Evolutionary conservation across 2,113 vertebrate species (phyloP).

Genomic region (Eleginops maclovinus): DNA sequence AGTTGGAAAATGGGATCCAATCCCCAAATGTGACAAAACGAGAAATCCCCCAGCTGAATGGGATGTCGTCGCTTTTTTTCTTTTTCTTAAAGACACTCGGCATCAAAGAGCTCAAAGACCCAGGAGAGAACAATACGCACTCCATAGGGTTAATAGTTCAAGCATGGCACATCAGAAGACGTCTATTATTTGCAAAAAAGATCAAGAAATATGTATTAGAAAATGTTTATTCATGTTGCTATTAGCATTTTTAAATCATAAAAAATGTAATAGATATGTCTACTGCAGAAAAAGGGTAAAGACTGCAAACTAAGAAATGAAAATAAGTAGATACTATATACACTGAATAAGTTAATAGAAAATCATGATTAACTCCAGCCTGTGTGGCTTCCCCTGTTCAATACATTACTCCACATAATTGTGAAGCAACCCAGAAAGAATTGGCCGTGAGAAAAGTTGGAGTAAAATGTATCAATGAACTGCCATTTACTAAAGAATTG

Average conservation of each 20-base stretch:
- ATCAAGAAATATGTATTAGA: background rate
- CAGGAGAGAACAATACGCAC: constrained; percentile 3
- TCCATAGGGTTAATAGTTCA: constrained; percentile 16
- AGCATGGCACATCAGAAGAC: constrained; percentile 7
- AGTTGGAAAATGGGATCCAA: constrained; percentile 55
- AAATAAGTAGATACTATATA: background rate
- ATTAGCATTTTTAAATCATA: constrained; percentile 10
- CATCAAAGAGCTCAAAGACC: constrained; percentile 32
- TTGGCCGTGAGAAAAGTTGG: background rate
- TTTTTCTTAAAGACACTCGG: background rate
- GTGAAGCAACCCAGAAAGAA: constrained; percentile 8
- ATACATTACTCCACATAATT: background rate
- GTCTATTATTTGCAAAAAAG: constrained; percentile 1
- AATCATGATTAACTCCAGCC: background rate
- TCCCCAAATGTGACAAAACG: constrained; percentile 50
- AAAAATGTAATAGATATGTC: background rate
- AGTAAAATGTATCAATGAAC: background rate
- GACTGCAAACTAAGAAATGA: background rate
- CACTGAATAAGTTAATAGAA: background rate
- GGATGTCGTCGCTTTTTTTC: background rate
- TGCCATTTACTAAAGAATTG: background rate
- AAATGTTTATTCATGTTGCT: constrained; percentile 12
- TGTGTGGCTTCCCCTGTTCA: background rate
- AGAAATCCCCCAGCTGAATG: constrained; percentile 34
- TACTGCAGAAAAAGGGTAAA: background rate